Base-by-base conservation (phyloP, 1,140 invertebrate genomes). In the Cydia strobilella region DNA sequence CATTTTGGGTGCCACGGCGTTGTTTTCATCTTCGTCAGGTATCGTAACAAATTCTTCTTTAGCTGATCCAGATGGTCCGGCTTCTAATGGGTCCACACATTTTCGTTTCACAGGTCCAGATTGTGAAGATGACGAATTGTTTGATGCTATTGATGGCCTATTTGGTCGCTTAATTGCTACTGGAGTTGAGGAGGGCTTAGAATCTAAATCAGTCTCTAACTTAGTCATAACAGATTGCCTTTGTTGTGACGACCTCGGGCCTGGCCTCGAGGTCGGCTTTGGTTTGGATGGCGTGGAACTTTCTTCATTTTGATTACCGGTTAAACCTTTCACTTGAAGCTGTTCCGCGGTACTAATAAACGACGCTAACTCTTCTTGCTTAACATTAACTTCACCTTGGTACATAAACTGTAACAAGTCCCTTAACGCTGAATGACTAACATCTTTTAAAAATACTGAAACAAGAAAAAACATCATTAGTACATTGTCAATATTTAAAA, bases 361-460 rank as follows among this genome's bases (percentile, higher is more conserved):
- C 75, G 95, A 95, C 76, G 95, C 94, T 87, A 97, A 94, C 82
- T 97, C 96, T 87, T 97, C 96, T 93, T 97, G 96, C 83, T 95
- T 96, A 82, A 97, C 96, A 93, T 97, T 97, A 71, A 97, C 96
- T 94, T 97, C 96, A 79, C 97, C 97, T 93, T 96, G 95, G 87
- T 97, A 97, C 96, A 97, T 97, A 91, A 97, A 97, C 85, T 96
- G 95, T 82, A 97, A 94, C 82, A 97, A 94, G 90, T 96, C 95
- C 91, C 95, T 95, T 82, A 97, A 91, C 79, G 96, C 96, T 76
- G 94, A 93, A 89, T 96, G 95, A 90, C 95, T 95, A 87, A 97
- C 95, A 90, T 97, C 96, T 93, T 97, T 97, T 87, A 98, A 94
- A 93, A 97, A 97, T 84, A 97, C 96, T 94, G 88, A 76, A 93